These are phyloP conservation scores for Paedocypris micromegethes DNA, from an alignment of 2,797 vertebrate genomes.

Conservation along the genomic window DNA sequence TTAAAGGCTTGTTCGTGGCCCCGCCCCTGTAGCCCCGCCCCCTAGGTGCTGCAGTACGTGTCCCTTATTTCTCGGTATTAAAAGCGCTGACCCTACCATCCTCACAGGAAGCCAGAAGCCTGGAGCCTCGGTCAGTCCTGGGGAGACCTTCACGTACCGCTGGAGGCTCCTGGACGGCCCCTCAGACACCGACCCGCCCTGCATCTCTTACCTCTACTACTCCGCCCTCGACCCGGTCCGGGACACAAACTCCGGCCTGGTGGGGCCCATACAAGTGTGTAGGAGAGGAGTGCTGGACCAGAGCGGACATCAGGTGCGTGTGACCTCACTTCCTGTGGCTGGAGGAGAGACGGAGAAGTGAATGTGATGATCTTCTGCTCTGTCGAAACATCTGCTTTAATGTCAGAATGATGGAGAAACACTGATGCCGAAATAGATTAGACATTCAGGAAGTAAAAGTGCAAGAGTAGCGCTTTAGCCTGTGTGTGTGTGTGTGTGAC, in stretches of 20 bases:
- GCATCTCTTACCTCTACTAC: conserved; percentile 77
- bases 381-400: no score
- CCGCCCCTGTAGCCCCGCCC: no score
- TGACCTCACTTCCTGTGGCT: not conserved
- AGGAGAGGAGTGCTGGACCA: conserved; percentile 62
- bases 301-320: conserved; percentile 69
- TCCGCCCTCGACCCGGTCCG: conserved; percentile 67
- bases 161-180: conserved; percentile 76
- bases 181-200: conserved; percentile 64
- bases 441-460: no score
- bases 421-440: no score
- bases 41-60: no score
- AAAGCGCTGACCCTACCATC: not conserved
- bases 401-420: no score
- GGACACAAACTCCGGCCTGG: conserved; percentile 76
- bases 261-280: conserved; percentile 77
- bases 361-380: no score
- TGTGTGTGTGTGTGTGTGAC: no score
- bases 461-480: no score
- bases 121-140: conserved; percentile 68
- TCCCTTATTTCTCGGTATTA: no score
- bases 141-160: conserved; percentile 67
- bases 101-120: conserved; percentile 51
- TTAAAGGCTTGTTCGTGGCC: no score
- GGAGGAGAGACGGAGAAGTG: no score